These are phyloP conservation scores for Eupithecia pulchellata DNA, from an alignment of 2,888 invertebrate species.

Conservation along the genomic window DNA sequence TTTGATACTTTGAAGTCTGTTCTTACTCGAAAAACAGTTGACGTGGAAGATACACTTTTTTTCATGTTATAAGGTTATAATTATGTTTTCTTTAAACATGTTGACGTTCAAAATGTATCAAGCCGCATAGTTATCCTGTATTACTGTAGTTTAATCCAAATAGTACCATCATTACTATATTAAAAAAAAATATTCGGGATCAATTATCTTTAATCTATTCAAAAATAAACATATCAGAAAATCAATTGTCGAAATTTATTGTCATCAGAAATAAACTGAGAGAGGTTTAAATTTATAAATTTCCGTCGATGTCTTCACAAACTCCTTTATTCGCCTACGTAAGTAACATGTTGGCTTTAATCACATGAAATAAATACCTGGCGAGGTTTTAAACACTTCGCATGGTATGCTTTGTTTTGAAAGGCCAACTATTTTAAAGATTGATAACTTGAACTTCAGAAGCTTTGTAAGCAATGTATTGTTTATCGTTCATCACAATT, in stretches of 20 bases:
- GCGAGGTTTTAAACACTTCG: too few species aligned
- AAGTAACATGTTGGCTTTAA: too few species aligned
- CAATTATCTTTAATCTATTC: background rate
- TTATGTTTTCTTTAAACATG: slow-evolving; percentile 33
- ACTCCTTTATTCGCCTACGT: background rate
- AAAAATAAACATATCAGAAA: slow-evolving; percentile 4
- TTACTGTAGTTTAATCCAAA: background rate
- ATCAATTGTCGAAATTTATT: background rate
- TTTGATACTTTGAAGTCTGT: slow-evolving; percentile 54
- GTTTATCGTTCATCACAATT: background rate
- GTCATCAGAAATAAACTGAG: background rate
- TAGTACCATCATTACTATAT: background rate
- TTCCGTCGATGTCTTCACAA: background rate
- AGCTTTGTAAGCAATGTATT: background rate
- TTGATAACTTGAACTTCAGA: background rate
- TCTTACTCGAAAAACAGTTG: slow-evolving; percentile 53
- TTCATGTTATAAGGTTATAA: slow-evolving; percentile 50
- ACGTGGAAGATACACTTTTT: slow-evolving; percentile 47
- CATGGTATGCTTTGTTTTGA: background rate
- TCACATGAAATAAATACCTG: background rate
- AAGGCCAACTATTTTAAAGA: background rate
- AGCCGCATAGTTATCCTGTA: background rate
- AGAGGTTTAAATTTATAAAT: background rate
- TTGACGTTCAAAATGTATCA: slow-evolving; percentile 9
- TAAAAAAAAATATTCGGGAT: background rate